Evolutionary conservation across 23 tunicate species (phyloP), one percentile per base, ranked within the genome.

Genomic region (Ciona savignyi): DNA sequence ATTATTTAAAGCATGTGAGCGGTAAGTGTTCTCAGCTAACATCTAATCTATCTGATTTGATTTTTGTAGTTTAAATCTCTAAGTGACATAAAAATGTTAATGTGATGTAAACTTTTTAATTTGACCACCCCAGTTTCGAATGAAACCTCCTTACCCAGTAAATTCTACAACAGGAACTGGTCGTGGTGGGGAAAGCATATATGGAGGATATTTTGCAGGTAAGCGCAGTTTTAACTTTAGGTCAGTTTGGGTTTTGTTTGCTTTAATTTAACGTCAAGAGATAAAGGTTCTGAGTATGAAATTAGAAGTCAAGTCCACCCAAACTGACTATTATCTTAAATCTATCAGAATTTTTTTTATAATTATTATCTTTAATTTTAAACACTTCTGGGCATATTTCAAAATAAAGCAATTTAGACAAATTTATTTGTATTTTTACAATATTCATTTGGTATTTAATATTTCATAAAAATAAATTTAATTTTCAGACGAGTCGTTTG

Each of bases 171-270:
- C n/a, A 89, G 96, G 96, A 68, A 90, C 79, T 79, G 98, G 98
- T 42, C 81, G 85, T n/a, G 98, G 98, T 48, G 98, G 98, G 19
- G 98, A 93, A 73, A 86, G 93, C 72, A 93, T 93, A 34, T 93
- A 86, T 81, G 98, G 98, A 0, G 98, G 95, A 6, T 83, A 74
- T 70, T 93, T 93, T 74, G 89, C 67, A 28, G 96, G 96, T 89
- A 23, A 67, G 79, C 29, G n/a, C n/a, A n/a, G 61, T 49, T 49
- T 49, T 15, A 49, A 49, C 20, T 15, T 49, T 49, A 49, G 20
- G 20, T 20, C 20, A 11, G 61, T 49, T 49, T 49, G 15, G 20
- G 19, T 20, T 20, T 49, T 11, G 15, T 49, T 15, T 11, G 61
- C 20, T 15, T 49, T 11, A 49, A 49, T 49, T 49, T 49, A 11